Base-by-base conservation (phyloP, 1,140 invertebrate species). In the Calliopsis andreniformis region DNA sequence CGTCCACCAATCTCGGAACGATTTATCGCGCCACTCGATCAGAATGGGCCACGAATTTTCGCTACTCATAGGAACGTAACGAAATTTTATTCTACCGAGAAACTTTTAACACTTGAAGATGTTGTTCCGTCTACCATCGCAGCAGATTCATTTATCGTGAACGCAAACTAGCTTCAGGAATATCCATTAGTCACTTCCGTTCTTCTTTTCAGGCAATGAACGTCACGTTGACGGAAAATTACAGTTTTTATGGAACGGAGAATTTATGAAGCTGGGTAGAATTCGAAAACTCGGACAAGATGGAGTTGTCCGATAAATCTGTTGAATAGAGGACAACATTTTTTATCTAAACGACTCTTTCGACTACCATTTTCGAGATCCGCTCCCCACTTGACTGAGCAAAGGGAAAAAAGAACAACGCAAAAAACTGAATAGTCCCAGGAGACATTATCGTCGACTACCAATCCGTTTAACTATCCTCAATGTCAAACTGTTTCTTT, bases 11-110 rank as follows among this genome's bases (percentile, higher is more conserved):
- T 58, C 39, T 3, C 14, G 14, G 23, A 61, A 39, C 56, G 49
- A 63, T 72, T 64, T 72, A 72, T 53, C 59, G 59, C 16, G 43
- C 23, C 58, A 30, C 69, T 72, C 32, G 45, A 53, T 63, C 32
- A 20, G 32, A 16, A 53, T 18, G 30, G 10, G 70, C 7, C 59
- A 4, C 20, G 35, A 30, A 73, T 66, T 64, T 73, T 64, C 49
- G n/a, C n/a, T n/a, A n/a, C n/a, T n/a, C n/a, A n/a, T n/a, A n/a
- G n/a, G n/a, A n/a, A n/a, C n/a, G n/a, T n/a, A n/a, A n/a, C n/a
- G n/a, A n/a, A n/a, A n/a, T n/a, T n/a, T n/a, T n/a, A n/a, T n/a
- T n/a, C n/a, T n/a, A n/a, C n/a, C n/a, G n/a, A n/a, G n/a, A n/a
- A n/a, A n/a, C n/a, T n/a, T n/a, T n/a, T n/a, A n/a, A n/a, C n/a